These are phyloP conservation scores for Dascyllus trimaculatus DNA, from an alignment of 2,113 vertebrate genomes.

Conservation along the genomic window DNA sequence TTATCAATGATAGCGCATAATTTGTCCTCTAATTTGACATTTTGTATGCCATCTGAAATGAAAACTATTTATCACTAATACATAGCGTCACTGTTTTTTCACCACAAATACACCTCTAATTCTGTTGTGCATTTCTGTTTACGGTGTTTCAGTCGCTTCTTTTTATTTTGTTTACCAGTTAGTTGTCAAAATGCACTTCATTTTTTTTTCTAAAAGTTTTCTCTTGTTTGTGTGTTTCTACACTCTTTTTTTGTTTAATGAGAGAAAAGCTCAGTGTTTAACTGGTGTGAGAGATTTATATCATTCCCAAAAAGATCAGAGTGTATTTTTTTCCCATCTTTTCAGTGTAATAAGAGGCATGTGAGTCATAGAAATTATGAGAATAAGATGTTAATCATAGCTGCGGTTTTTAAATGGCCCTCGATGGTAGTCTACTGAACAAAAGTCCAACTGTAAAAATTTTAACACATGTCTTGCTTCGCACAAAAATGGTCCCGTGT, in stretches of 20 bases:
- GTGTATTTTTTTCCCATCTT: too few relatives aligned
- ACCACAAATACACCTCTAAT: neutral
- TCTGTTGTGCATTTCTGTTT: too few relatives aligned
- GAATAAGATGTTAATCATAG: conserved; percentile 1
- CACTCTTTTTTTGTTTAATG: too few relatives aligned
- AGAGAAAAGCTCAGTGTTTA: too few relatives aligned
- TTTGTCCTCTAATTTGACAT: too few relatives aligned
- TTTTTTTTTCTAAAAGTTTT: neutral
- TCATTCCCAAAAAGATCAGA: too few relatives aligned
- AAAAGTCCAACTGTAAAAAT: conserved; percentile 4
- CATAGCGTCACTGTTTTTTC: too few relatives aligned
- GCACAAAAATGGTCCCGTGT: neutral
- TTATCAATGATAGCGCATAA: neutral
- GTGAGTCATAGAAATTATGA: neutral
- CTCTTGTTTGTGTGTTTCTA: neutral
- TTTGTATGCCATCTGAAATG: too few relatives aligned
- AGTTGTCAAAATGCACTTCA: neutral
- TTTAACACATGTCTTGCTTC: neutral
- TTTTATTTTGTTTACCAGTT: neutral
- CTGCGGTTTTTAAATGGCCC: neutral
- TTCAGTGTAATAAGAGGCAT: neutral
- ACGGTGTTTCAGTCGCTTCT: neutral
- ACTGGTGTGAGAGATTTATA: too few relatives aligned
- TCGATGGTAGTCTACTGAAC: neutral
- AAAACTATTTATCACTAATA: too few relatives aligned